These are phyloP conservation scores for Girardia tigrina DNA, from an alignment of 2,888 invertebrate species.

Conservation along the genomic window DNA sequence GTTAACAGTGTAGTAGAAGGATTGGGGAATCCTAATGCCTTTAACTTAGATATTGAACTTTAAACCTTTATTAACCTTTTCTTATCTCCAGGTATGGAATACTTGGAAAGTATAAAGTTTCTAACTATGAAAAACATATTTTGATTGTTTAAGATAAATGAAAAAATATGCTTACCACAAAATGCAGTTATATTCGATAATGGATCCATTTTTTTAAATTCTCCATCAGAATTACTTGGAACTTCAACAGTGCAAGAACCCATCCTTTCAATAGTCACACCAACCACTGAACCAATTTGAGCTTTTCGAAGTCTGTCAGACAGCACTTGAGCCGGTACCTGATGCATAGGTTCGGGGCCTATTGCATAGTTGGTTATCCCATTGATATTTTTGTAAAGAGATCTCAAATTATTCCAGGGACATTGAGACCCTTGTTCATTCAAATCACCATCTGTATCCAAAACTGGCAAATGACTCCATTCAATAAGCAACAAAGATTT, in stretches of 20 bases:
- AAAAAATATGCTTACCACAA: not conserved
- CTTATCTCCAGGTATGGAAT: too few species aligned
- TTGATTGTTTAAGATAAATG: too few species aligned
- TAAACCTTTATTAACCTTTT: too few species aligned
- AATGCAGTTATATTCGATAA: not conserved
- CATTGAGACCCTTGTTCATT: not conserved
- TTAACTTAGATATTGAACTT: too few species aligned
- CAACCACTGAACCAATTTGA: slow-evolving; percentile 14
- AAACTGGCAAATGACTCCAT: slow-evolving; percentile 16
- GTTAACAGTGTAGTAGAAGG: too few species aligned
- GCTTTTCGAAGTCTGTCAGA: not conserved
- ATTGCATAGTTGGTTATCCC: not conserved
- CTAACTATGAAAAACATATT: too few species aligned
- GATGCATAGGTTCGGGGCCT: not conserved
- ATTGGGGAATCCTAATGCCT: too few species aligned
- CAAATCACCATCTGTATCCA: slow-evolving; percentile 1
- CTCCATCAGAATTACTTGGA: not conserved
- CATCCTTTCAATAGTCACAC: not conserved
- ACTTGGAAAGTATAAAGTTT: too few species aligned
- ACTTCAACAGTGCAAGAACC: not conserved
- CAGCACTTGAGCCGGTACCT: not conserved
- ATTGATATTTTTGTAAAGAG: not conserved
- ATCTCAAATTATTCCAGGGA: slow-evolving; percentile 1
- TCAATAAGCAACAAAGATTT: slow-evolving; percentile 10
- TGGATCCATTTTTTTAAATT: not conserved